Percentiles rank a stretch among this genome's conserved stretches.
Evolutionary conservation across 2,113 vertebrate genomes (phyloP).

Genomic region (Malurus alboscapulatus): DNA sequence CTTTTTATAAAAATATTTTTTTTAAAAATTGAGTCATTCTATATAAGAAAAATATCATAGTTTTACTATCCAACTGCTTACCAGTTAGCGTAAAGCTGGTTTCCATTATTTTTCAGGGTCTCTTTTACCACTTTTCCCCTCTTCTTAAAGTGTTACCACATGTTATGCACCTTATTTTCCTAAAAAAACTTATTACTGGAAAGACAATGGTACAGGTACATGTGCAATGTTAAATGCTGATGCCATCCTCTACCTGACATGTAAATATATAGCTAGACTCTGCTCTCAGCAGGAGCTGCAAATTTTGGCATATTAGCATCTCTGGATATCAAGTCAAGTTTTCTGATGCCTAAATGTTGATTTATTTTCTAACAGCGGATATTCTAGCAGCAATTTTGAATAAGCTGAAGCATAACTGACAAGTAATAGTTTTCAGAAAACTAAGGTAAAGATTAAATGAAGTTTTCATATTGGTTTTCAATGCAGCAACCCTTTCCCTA

Average conservation of each 20-base stretch:
- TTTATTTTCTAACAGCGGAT: neutral
- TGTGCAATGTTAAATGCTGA: neutral
- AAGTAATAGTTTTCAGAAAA: neutral
- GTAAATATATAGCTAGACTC: neutral
- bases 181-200: constrained; percentile 6
- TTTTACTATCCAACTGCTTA: constrained; percentile 29
- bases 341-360: neutral
- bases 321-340: neutral
- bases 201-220: neutral
- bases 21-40: neutral
- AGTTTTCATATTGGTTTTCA: neutral
- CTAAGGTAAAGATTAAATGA: neutral
- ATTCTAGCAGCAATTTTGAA: neutral
- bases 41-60: neutral
- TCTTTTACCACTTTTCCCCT: neutral
- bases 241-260: neutral
- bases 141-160: constrained; percentile 5
- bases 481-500: neutral
- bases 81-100: constrained; percentile 57
- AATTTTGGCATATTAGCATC: neutral
- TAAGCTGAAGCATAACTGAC: neutral
- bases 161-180: constrained; percentile 1
- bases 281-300: neutral
- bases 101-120: constrained; percentile 38
- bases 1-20: too few species aligned